A percentile compares a stretch with the other conserved stretches of the same genome.
Conservation (phyloP, 2,888 invertebrate genomes). For the Quadroppia sp. region DNA sequence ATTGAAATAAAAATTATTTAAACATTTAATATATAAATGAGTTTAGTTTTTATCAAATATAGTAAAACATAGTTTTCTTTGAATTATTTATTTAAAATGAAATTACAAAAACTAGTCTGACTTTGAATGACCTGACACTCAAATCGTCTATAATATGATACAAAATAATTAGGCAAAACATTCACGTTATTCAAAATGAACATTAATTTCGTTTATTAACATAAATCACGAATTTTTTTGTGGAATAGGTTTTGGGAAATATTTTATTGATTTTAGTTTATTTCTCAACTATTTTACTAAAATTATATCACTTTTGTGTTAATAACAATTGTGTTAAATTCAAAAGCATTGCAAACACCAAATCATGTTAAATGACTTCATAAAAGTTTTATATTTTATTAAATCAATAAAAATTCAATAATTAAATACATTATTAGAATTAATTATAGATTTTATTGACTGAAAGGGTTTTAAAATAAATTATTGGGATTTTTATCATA, state of each 20-base stretch:
- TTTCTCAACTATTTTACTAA: not conserved
- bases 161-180: conserved; percentile 4
- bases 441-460: too few species aligned
- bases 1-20: too few species aligned
- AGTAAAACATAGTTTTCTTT: not conserved
- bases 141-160: not conserved
- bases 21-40: too few species aligned
- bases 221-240: conserved; percentile 25
- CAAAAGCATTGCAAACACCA: too few species aligned
- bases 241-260: not conserved
- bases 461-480: too few species aligned
- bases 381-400: too few species aligned
- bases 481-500: too few species aligned
- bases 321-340: too few species aligned
- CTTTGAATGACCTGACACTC: conserved; percentile 18
- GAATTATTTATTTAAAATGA: conserved; percentile 19
- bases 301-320: too few species aligned
- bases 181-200: conserved; percentile 19
- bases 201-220: conserved; percentile 3
- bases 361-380: too few species aligned
- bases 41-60: conserved; percentile 20
- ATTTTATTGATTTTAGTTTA: conserved; percentile 11
- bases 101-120: conserved; percentile 5
- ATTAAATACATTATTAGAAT: too few species aligned
- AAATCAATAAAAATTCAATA: too few species aligned